Base-by-base conservation (phyloP, 2,113 vertebrate genomes). In the Maccullochella peelii region DNA sequence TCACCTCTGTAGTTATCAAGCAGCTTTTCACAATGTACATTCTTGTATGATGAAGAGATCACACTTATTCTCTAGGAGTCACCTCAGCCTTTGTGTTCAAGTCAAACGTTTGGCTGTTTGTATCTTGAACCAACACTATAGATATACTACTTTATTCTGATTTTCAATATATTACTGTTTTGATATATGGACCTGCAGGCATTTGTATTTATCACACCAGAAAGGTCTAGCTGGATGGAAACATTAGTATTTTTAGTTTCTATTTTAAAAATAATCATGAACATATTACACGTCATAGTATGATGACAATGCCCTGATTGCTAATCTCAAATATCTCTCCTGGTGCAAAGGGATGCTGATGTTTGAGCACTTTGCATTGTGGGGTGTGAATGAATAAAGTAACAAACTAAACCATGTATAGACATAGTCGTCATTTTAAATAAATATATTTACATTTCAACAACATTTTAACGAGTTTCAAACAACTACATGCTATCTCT, bases 11-110 rank as follows among this genome's bases (percentile, higher is more conserved):
- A 15, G 49, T 27, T 8, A 79, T 73, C 25, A 57, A 62, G 38
- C 38, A 57, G n/a, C 12, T 79, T 71, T 67, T 72, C 44, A 70
- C 1, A 2, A 11, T 40, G 15, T 40, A 50, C 21, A 38, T 61
- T 62, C 27, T 79, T 36, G 14, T 50, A 27, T 25, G 47, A 67
- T 61, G 36, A 71, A 38, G 14, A 25, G 62, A 84, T 78, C 33
- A 33, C 23, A 55, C 10, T 16, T 30, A 20, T 63, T n/a, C 36
- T 44, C 10, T 8, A 10, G 30, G 7, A 44, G 27, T 33, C 8
- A 50, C 49, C 50, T 38, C 50, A 30, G 42, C 3, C 57, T 70
- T 30, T 52, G n/a, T 69, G 16, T 65, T 66, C 3, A 20, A 30
- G 6, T 50, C 3, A 52, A 69, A 50, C 5, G 6, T 42, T n/a